Evolutionary conservation across 2,113 vertebrate genomes (phyloP), one percentile per base, ranked within the genome.

Genomic region (Myxocyprinus asiaticus): DNA sequence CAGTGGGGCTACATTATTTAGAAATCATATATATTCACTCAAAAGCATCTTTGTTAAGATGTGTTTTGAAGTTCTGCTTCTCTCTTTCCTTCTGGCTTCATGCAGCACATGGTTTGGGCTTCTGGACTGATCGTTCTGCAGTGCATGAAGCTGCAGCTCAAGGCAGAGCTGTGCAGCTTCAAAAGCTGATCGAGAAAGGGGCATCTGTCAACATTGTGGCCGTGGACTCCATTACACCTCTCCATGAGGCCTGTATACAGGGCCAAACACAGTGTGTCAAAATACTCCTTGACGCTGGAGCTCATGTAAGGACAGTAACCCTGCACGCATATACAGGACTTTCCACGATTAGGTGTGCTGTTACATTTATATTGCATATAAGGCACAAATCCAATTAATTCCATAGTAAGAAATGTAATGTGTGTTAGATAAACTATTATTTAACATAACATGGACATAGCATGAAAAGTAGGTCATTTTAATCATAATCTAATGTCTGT

Each of bases 141-240:
- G 92, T 98, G 43, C 96, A 98, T 0, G 95, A 97, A 78, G 96
- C 96, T 0, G 96, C 95, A 0, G 88, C 93, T 50, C 74, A 86
- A 0, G 96, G 96, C 0, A 92, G 94, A 7, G 83, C 81, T 4
- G 77, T 81, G 7, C 90, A 92, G 70, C 92, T 98, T 68, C 91
- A 90, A 84, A 85, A 84, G 64, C 93, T 98, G 65, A 98, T 98
- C 0, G 89, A 87, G 55, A 91, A 82, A 0, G 97, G 96, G 0
- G 95, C 95, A 0, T 95, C 95, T 0, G 96, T 98, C 83, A 98
- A 98, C 43, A 77, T 95, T 0, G 94, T 98, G 85, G 96, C 94
- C 0, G 95, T 95, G 64, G 91, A 93, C 84, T 93, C 92, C 70
- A 92, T 93, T 80, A 93, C 91, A 0, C 86, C 92, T 0, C 86